Evolutionary conservation across 2,797 vertebrate genomes (phyloP), one percentile per base, ranked within the genome.

Genomic region (Dromococcyx pavoninus): DNA sequence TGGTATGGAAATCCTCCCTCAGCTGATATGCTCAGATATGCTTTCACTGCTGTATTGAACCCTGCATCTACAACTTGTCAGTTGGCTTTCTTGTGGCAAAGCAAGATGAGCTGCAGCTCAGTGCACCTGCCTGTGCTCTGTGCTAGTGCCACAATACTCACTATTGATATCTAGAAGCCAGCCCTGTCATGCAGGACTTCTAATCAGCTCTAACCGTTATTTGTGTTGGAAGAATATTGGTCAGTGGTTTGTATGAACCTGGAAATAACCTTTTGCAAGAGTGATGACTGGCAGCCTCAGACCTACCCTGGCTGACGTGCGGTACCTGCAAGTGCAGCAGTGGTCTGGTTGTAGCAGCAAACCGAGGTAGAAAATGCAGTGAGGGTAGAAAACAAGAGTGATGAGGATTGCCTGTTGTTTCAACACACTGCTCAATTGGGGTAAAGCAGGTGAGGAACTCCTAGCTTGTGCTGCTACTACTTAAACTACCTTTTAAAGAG

Each of bases 361-460:
- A 69, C 44, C 13, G 22, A 77, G 72, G 81, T 33, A 80, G 33
- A 72, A 85, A 67, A 37, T 16, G 37, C n/a, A 64, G 33, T 11
- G 21, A 71, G 35, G 43, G 19, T 39, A 30, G 57, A 79, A 79
- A 71, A 43, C n/a, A 35, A 66, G 33, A 54, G 73, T 48, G n/a
- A 6, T 62, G 27, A 51, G n/a, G 30, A 33, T 13, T 27, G 32
- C n/a, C 25, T 72, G 32, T 35, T 61, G 54, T 17, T 80, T 78
- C 27, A 30, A 21, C 35, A 30, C 1, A 0, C 9, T 48, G 25
- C 21, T 46, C 0, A 0, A 10, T 5, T 33, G 17, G 17, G 25
- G 14, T 22, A 61, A 18, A 50, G 56, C 18, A 84, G 43, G 33
- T n/a, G 25, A 88, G 35, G 64, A 83, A 8, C 35, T 54, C 27